Percentiles rank a stretch among this genome's conserved stretches.
Evolutionary conservation across 2,797 vertebrate genomes (phyloP).

Genomic region (Platalea minor): DNA sequence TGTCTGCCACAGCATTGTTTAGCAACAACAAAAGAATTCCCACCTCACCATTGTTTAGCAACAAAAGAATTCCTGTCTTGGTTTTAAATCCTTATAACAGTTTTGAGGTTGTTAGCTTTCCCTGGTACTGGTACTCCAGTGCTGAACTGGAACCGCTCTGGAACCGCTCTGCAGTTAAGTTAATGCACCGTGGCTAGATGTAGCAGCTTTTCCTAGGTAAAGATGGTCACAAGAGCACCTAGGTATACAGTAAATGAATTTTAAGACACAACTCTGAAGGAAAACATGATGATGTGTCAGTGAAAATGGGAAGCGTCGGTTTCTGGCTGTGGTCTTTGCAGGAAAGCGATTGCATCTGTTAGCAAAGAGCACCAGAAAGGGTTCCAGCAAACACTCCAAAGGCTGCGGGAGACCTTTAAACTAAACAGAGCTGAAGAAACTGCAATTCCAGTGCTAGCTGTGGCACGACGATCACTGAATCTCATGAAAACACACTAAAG

Average conservation of each 20-base stretch:
- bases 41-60: neutral
- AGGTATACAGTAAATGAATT: neutral
- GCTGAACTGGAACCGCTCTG: neutral
- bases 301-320: neutral
- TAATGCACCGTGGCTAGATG: neutral
- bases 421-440: neutral
- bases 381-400: too few species aligned
- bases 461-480: fast-evolving
- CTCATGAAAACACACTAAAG: neutral
- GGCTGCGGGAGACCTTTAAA: neutral
- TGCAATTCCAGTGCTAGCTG: neutral
- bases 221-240: neutral
- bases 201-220: neutral
- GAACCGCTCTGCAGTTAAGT: neutral
- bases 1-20: neutral
- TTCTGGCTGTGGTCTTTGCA: neutral
- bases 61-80: neutral
- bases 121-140: neutral
- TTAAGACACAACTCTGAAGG: neutral
- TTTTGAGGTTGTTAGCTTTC: neutral
- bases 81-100: neutral
- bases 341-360: too few species aligned
- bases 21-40: neutral
- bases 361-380: neutral
- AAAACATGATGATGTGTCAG: neutral